Evolutionary conservation across 2,797 vertebrate genomes (phyloP).

Genomic region (Pseudotriccus pelzelni): DNA sequence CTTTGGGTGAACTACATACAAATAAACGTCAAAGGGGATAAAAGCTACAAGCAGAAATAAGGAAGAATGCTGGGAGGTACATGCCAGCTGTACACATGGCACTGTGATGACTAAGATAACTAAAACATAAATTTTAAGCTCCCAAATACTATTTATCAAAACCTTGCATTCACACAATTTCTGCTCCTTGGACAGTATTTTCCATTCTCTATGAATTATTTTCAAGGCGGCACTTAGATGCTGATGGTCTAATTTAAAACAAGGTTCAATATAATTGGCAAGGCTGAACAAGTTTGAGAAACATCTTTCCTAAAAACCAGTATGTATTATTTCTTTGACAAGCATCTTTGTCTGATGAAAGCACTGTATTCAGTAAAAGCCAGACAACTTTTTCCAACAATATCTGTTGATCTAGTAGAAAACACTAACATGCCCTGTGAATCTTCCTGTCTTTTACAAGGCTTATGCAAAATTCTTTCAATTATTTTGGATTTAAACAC

Average conservation of each 20-base stretch:
- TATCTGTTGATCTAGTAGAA: neutral
- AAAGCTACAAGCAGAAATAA: neutral
- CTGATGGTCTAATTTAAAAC: neutral
- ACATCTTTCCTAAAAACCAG: neutral
- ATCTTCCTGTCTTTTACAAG: neutral
- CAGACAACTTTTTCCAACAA: neutral
- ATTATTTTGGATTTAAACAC: slow-evolving; percentile 1
- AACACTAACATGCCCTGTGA: neutral
- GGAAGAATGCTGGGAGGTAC: neutral
- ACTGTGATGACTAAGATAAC: neutral
- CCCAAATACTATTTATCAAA: neutral
- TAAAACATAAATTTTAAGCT: neutral
- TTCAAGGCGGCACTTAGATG: neutral
- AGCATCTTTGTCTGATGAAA: neutral
- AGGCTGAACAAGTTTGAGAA: neutral
- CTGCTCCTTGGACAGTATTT: neutral
- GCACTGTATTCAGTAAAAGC: neutral
- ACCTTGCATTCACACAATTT: neutral
- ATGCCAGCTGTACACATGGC: neutral
- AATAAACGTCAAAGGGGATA: neutral
- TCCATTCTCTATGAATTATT: neutral
- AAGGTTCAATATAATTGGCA: neutral
- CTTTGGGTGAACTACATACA: neutral
- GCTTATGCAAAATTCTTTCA: neutral
- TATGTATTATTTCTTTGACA: neutral